Percentiles rank a stretch among this genome's conserved stretches.
phyloP scores from a whole-genome alignment of 2,113 vertebrate genomes.

The Psilopsiagon aymara region DNA sequence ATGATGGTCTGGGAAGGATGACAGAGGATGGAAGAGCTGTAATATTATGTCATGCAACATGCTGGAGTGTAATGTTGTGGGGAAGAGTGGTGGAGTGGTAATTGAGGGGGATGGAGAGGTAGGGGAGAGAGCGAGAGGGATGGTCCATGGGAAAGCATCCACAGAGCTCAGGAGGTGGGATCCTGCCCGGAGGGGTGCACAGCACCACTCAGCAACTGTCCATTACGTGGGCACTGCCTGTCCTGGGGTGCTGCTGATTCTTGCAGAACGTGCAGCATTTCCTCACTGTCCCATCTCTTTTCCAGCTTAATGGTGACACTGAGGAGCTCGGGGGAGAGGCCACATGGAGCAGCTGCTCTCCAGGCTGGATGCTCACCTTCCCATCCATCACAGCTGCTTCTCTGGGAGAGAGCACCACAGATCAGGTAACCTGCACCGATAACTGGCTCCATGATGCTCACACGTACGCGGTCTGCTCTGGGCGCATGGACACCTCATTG shows the following conservation, averaged over 20 bases:
- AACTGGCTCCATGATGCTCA: accelerated
- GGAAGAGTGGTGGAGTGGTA: not conserved
- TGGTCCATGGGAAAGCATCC: accelerated
- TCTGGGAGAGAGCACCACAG: not conserved
- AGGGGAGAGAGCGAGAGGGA: not conserved
- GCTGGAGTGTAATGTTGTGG: accelerated
- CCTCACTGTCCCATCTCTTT: not conserved
- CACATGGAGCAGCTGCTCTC: not conserved
- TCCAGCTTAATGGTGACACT: not conserved
- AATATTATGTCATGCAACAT: not conserved
- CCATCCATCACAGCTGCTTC: not conserved
- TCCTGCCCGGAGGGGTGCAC: not conserved
- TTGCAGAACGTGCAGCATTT: not conserved
- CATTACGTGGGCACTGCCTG: accelerated
- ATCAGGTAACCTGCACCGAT: not conserved
- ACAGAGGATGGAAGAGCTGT: not conserved
- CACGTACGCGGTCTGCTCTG: accelerated
- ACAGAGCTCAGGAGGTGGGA: not conserved
- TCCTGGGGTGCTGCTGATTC: not conserved
- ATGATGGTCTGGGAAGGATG: not conserved
- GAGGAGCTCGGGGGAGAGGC: not conserved
- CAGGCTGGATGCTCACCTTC: not conserved
- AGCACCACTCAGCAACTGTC: accelerated
- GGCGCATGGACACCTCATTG: accelerated
- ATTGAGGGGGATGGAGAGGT: not conserved